Evolutionary conservation across 2,888 invertebrate genomes (phyloP).

Genomic region (Spisula solida): DNA sequence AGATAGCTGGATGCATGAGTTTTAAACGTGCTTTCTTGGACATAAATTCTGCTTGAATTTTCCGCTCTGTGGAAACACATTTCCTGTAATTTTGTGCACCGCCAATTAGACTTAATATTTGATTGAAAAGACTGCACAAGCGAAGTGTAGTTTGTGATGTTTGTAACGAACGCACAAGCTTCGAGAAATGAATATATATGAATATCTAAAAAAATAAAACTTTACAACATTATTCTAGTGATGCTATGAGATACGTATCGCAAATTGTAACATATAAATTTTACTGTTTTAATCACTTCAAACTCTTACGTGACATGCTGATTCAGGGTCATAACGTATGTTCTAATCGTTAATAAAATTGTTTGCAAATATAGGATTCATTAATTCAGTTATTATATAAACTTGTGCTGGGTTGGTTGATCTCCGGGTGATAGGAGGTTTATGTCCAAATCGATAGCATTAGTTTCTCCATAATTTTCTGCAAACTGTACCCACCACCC

Average conservation of each 20-base stretch:
- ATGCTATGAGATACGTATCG: no score
- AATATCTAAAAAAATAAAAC: no score
- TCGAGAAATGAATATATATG: not conserved
- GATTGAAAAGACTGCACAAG: not conserved
- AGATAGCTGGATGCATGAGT: not conserved
- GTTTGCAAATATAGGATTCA: not conserved
- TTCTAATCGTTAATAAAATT: constrained; percentile 2
- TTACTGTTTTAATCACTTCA: not conserved
- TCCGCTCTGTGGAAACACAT: constrained; percentile 3
- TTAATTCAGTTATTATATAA: not conserved
- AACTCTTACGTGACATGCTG: not conserved
- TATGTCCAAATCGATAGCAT: not conserved
- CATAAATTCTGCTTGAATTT: not conserved
- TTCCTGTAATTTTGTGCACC: not conserved
- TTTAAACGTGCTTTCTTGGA: not conserved
- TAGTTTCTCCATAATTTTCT: not conserved
- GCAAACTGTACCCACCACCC: not conserved
- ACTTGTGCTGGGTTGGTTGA: not conserved
- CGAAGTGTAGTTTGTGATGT: not conserved
- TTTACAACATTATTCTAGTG: no score
- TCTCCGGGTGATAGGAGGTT: not conserved
- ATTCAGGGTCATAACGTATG: not conserved
- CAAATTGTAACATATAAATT: not conserved
- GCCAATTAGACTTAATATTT: constrained; percentile 17
- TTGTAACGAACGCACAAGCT: not conserved